Evolutionary conservation across 2,888 invertebrate genomes (phyloP), one percentile per base, ranked within the genome.

Genomic region (Drosophila borborema): DNA sequence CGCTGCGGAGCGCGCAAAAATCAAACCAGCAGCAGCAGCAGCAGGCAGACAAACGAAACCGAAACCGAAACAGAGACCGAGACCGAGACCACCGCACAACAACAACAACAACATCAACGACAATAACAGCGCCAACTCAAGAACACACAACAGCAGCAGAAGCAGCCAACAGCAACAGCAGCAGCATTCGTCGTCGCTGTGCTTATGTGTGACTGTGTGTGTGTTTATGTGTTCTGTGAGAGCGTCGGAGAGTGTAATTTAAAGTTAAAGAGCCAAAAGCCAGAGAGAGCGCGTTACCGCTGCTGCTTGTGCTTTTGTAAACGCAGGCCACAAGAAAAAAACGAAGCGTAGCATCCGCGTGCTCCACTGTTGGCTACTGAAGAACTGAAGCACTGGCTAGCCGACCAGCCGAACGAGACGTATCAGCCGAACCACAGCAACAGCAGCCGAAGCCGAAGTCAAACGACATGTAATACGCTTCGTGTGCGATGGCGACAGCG

Each of bases 321-420:
- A 71, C 69, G 73, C 77, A 64, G 70, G 66, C 63, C 73, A 68
- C 67, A 85, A 77, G 81, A 77, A 74, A 81, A 77, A 78, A 74
- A 70, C 89, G 85, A 84, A 84, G 87, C 85, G 85, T 77, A 89
- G 88, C 90, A 85, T 89, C 85, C 85, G 90, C 85, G 84, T 73
- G 89, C 72, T 88, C 81, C 81, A 74, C 72, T 77, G 84, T 82
- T 83, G 89, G 82, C 78, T 88, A 77, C 74, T 82, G 87, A 85
- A 89, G 85, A 85, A 89, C 85, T 86, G 67, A 81, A 82, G 82
- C 81, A 80, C 65, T 80, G 72, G 79, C 66, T 77, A 77, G 65
- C 69, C 41, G 31, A 41, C n/a, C 41, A 31, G 41, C 41, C 41
- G 41, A 81, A 65, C 70, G 31, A 60, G 48, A 28, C 62, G 64